Percentiles rank a stretch among this genome's conserved stretches.
Conservation (phyloP, 2,888 invertebrate genomes). For the Notocelia uddmanniana region DNA sequence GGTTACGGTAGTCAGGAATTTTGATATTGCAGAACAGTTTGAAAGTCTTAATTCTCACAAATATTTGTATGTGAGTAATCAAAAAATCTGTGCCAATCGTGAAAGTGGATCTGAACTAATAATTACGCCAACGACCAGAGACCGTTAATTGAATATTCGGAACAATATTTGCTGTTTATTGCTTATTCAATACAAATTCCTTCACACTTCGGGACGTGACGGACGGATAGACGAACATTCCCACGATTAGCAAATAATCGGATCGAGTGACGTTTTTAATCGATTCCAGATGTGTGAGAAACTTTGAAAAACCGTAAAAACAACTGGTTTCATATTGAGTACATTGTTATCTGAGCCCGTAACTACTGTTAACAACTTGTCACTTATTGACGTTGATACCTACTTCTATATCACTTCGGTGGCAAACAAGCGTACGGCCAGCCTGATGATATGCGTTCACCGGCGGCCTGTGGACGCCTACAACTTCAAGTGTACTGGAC, state of each 20-base stretch:
- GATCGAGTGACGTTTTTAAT: conserved; percentile 44
- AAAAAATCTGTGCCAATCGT: conserved; percentile 24
- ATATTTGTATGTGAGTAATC: conserved; percentile 11
- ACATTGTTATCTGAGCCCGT: conserved; percentile 25
- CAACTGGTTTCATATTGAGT: conserved; percentile 11
- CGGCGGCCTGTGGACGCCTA: no score
- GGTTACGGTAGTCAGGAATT: neutral
- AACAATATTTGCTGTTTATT: conserved; percentile 49
- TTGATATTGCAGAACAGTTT: neutral
- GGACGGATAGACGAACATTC: conserved; percentile 44
- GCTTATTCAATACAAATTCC: conserved; percentile 48
- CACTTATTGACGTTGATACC: no score
- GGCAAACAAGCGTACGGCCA: no score
- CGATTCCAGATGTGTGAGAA: conserved; percentile 40
- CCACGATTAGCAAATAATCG: conserved; percentile 47
- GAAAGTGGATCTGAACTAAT: conserved; percentile 41
- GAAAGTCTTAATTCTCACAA: neutral
- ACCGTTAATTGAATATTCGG: conserved; percentile 43
- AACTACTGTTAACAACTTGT: no score
- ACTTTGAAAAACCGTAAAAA: conserved; percentile 3
- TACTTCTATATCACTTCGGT: no score
- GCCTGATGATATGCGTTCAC: no score
- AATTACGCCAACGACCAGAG: conserved; percentile 31
- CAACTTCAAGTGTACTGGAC: no score
- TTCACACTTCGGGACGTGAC: conserved; percentile 49